These are phyloP conservation scores for Eunapius fragilis DNA, from an alignment of 37 sponge, comb jelly and placozoan genomes.

Conservation along the genomic window DNA sequence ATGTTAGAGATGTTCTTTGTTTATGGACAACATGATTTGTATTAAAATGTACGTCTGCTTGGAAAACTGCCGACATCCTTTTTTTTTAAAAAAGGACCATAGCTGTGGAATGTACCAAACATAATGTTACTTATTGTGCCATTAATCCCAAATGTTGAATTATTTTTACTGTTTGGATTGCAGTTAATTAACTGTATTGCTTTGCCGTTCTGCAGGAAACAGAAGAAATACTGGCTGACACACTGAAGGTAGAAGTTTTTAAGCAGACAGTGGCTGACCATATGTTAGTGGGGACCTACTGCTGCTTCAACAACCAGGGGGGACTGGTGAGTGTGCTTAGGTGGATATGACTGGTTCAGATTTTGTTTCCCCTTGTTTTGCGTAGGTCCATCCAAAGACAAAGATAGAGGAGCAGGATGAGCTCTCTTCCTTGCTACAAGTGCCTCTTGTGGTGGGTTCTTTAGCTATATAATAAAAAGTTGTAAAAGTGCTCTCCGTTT, in stretches of 20 bases:
- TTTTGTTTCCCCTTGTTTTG: not conserved
- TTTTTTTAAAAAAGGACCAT: too few relatives aligned
- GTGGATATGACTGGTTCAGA: not conserved
- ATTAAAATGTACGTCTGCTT: too few relatives aligned
- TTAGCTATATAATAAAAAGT: not conserved
- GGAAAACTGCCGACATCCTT: too few relatives aligned
- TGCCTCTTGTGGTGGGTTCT: conserved; percentile 89
- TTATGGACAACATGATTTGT: too few relatives aligned
- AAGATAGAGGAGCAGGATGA: conserved; percentile 95
- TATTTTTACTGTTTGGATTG: too few relatives aligned
- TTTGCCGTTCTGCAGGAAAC: conserved; percentile 75
- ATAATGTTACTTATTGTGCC: too few relatives aligned
- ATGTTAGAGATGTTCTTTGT: too few relatives aligned
- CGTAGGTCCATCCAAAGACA: conserved; percentile 92
- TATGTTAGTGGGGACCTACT: conserved; percentile 95
- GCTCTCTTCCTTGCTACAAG: conserved; percentile 99
- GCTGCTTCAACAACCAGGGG: conserved; percentile 92
- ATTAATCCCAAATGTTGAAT: too few relatives aligned
- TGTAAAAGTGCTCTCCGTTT: too few relatives aligned
- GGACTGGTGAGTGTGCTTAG: conserved; percentile 89
- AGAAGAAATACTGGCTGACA: conserved; percentile 95
- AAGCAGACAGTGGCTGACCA: conserved; percentile 96
- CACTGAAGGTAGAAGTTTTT: conserved; percentile 95
- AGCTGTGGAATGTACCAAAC: too few relatives aligned
- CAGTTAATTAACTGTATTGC: too few relatives aligned